These are phyloP conservation scores for Tenthredo notha DNA, from an alignment of 2,888 invertebrate species.

Conservation along the genomic window DNA sequence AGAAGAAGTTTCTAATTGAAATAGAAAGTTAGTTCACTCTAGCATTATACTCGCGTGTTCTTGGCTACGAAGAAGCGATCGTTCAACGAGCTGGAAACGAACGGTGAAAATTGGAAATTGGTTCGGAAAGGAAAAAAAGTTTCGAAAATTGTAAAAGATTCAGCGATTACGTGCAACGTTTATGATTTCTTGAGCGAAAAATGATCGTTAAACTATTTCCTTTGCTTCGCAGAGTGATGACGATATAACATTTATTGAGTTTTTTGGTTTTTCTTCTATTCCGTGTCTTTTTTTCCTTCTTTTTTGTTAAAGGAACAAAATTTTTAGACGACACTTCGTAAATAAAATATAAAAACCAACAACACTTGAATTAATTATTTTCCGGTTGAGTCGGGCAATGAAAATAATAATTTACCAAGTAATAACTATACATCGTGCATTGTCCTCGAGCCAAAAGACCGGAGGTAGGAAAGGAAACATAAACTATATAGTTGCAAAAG, in stretches of 20 bases:
- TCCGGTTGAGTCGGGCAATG: background rate
- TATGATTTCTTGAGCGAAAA: constrained; percentile 20
- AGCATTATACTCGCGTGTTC: constrained; percentile 8
- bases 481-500: constrained; percentile 39
- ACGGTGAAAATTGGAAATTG: constrained; percentile 44
- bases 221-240: background rate
- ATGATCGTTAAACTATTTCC: constrained; percentile 6
- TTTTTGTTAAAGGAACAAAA: background rate
- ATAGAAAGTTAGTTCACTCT: constrained; percentile 17
- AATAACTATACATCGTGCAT: constrained; percentile 31
- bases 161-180: constrained; percentile 27
- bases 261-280: background rate
- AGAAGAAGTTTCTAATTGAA: constrained; percentile 18
- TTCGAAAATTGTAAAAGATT: constrained; percentile 32
- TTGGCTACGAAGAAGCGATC: constrained; percentile 22
- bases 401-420: constrained; percentile 3
- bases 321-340: background rate
- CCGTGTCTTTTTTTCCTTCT: too few relatives aligned
- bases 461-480: constrained; percentile 45
- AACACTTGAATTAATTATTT: background rate
- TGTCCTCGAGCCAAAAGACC: constrained; percentile 41
- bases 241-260: background rate
- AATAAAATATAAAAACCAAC: background rate
- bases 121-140: constrained; percentile 25
- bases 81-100: constrained; percentile 25